These are phyloP conservation scores for Hirtodrosophila confusa DNA, from an alignment of 2,888 invertebrate species.

Conservation along the genomic window DNA sequence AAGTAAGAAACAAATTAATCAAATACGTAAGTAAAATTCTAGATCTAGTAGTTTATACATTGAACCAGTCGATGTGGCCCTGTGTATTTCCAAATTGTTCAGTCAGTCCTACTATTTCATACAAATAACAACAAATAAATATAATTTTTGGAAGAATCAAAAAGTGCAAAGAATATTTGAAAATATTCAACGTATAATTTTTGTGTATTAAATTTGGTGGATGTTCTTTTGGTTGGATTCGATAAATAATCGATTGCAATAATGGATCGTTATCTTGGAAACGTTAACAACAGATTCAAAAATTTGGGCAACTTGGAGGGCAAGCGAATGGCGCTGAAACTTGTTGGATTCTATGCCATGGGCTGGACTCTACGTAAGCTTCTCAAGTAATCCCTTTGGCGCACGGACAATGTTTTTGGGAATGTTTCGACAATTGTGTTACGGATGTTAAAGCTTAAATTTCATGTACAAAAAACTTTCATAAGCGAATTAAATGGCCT, in stretches of 20 bases:
- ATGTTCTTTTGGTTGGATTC: neutral
- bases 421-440: no score
- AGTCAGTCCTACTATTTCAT: neutral
- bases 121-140: neutral
- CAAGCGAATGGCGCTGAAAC: conserved; percentile 63
- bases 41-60: conserved; percentile 6
- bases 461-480: conserved; percentile 15
- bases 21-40: neutral
- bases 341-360: conserved; percentile 68
- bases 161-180: neutral
- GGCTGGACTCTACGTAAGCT: conserved; percentile 67
- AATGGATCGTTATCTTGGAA: conserved; percentile 62
- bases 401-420: no score
- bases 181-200: no score
- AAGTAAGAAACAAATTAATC: neutral
- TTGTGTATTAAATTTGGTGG: neutral
- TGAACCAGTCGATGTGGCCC: no score
- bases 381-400: conserved; percentile 41
- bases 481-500: conserved; percentile 13
- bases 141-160: conserved; percentile 3
- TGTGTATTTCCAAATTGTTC: neutral
- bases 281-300: conserved; percentile 34
- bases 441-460: conserved; percentile 13
- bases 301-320: conserved; percentile 52
- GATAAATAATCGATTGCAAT: neutral